Base-by-base conservation (phyloP, 2,113 vertebrate genomes). In the Calidris pugnax region DNA sequence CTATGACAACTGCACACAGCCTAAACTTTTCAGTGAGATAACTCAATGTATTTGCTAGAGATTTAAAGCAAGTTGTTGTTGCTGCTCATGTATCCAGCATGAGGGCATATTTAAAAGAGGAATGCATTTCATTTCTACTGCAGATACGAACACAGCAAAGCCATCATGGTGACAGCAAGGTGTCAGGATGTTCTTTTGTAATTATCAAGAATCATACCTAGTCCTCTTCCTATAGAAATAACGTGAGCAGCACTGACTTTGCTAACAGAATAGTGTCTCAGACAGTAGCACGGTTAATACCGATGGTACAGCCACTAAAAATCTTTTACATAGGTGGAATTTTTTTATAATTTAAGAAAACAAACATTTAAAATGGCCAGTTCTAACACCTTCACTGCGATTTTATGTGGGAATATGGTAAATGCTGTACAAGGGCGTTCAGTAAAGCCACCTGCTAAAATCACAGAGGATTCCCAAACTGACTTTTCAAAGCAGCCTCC, bases 401-500 rank as follows among this genome's bases (percentile, higher is more conserved):
- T 85, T 89, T 89, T 68, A 24, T 74, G 20, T 21, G 73, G n/a
- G 20, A 87, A 24, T 53, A 39, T 30, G 13, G 14, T 62, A 83
- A 83, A 73, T 12, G 6, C 16, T n/a, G 26, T 69, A 32, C 12
- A 64, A n/a, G 19, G 0, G 0, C 21, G 7, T 67, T 93, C 32
- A 71, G 19, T 14, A 67, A 63, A 90, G 14, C 18, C 27, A 67
- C 23, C 12, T 87, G 23, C 18, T 87, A 67, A 81, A 45, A 75
- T 75, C 28, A 43, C 13, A 27, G 3, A 0, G 24, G 16, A 68
- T 84, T 90, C 35, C 45, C 33, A 55, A 80, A 39, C 4, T 28
- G 57, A 13, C 19, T 73, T 85, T 67, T 77, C 50, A 47, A 47
- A 87, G 56, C 37, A 62, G 28, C 8, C 17, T 73, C 14, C 41